A percentile compares a stretch with the other conserved stretches of the same genome.
Evolutionary conservation across 2,113 vertebrate species (phyloP).

Genomic region (Turdus rufiventris): DNA sequence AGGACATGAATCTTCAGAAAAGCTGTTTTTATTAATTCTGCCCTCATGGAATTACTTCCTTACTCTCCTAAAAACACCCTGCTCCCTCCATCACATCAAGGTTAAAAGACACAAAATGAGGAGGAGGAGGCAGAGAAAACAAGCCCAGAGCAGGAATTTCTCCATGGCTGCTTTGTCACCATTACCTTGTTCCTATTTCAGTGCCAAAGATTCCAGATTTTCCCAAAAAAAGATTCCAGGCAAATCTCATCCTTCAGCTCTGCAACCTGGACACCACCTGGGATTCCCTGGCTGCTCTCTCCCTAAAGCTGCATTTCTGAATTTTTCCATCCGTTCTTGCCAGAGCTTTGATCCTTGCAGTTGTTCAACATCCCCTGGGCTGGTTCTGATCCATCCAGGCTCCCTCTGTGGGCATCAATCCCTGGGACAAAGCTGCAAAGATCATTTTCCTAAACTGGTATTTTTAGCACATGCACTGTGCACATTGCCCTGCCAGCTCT

Average conservation of each 20-base stretch:
- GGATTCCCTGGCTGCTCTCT: neutral
- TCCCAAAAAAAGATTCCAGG: neutral
- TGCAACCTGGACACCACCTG: neutral
- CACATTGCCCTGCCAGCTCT: neutral
- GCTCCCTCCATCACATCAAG: fast-evolving
- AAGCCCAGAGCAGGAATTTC: neutral
- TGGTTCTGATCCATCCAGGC: neutral
- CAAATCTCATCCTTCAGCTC: neutral
- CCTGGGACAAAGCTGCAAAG: neutral
- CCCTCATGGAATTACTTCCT: neutral
- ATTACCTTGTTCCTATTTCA: neutral
- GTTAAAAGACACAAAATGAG: neutral
- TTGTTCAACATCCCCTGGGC: neutral
- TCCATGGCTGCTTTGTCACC: neutral
- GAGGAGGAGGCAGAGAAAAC: neutral
- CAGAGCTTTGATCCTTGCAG: neutral
- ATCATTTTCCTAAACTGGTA: neutral
- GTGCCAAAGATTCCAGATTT: neutral
- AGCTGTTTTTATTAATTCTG: neutral
- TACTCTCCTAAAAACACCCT: neutral
- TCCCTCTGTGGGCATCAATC: neutral
- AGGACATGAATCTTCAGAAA: neutral
- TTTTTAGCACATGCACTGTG: neutral
- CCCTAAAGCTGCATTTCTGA: neutral
- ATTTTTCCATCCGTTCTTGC: neutral